A percentile compares a stretch with the other conserved stretches of the same genome.
These are phyloP conservation scores for Leptopilina syphax DNA, from an alignment of 2,888 invertebrate species.

Conservation along the genomic window DNA sequence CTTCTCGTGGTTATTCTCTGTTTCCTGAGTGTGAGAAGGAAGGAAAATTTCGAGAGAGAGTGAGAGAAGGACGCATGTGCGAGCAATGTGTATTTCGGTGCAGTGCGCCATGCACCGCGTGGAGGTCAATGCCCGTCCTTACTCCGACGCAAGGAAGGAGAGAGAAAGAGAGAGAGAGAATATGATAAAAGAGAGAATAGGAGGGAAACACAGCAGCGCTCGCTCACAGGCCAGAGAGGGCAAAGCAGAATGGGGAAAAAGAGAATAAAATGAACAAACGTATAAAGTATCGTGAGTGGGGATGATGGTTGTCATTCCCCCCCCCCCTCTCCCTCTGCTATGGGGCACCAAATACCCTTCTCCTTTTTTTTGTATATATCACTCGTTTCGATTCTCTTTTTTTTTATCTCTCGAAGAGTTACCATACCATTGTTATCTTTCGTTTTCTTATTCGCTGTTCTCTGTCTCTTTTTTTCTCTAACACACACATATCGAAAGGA, in stretches of 20 bases:
- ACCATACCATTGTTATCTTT: conserved; percentile 24
- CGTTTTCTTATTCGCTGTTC: conserved; percentile 18
- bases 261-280: conserved; percentile 47
- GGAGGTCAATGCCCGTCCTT: conserved; percentile 77
- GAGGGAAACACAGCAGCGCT: conserved; percentile 49
- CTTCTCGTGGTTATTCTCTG: conserved; percentile 51
- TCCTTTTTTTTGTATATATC: conserved; percentile 40
- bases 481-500: background rate
- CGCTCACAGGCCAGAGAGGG: conserved; percentile 50
- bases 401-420: background rate
- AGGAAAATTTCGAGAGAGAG: conserved; percentile 52
- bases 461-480: conserved; percentile 9
- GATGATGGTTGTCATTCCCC: conserved; percentile 1
- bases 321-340: background rate
- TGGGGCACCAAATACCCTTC: too few species aligned
- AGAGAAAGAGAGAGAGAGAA: conserved; percentile 49
- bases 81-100: conserved; percentile 74
- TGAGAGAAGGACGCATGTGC: conserved; percentile 66
- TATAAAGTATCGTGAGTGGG: conserved; percentile 46
- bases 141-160: conserved; percentile 74
- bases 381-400: conserved; percentile 39
- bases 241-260: conserved; percentile 49
- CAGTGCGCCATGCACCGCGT: conserved; percentile 72
- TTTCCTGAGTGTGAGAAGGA: conserved; percentile 40
- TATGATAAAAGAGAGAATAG: conserved; percentile 62